These are phyloP conservation scores for Esperia sulphurella DNA, from an alignment of 2,888 invertebrate species.

Conservation along the genomic window DNA sequence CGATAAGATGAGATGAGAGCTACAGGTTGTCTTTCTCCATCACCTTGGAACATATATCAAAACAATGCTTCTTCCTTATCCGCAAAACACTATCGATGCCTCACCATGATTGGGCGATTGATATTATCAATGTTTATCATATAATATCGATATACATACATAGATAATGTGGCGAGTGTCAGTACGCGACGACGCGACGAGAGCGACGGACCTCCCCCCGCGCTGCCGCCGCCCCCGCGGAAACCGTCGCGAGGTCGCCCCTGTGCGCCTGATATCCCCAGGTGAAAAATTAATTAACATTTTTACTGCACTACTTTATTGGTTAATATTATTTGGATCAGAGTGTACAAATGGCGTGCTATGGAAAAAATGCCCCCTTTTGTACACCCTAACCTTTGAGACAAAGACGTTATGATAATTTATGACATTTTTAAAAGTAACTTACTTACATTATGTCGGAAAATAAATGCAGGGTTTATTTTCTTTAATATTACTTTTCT, in stretches of 20 bases:
- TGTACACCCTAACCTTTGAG: too few relatives aligned
- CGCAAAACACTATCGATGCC: slow-evolving; percentile 5
- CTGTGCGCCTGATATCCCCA: slow-evolving; percentile 45
- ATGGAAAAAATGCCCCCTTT: too few relatives aligned
- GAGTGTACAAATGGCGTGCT: too few relatives aligned
- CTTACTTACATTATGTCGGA: too few relatives aligned
- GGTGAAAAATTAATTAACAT: slow-evolving; percentile 26
- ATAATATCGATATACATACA: slow-evolving; percentile 21
- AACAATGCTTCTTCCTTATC: not conserved
- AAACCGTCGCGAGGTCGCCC: slow-evolving; percentile 53
- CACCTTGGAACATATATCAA: not conserved
- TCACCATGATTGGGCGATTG: slow-evolving; percentile 7
- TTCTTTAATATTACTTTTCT: too few relatives aligned
- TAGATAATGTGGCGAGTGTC: slow-evolving; percentile 54
- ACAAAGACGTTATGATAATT: too few relatives aligned
- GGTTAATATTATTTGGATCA: too few relatives aligned
- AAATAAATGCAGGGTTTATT: too few relatives aligned
- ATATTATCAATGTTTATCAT: slow-evolving; percentile 9
- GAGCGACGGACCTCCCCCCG: slow-evolving; percentile 59
- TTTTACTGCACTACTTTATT: too few relatives aligned
- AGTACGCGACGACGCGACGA: slow-evolving; percentile 62
- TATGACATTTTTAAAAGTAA: too few relatives aligned
- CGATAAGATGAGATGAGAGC: too few relatives aligned
- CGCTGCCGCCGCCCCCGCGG: slow-evolving; percentile 67
- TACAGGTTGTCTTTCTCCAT: not conserved